Conservation (phyloP, 2,797 vertebrate species). For the Malurus splendens region DNA sequence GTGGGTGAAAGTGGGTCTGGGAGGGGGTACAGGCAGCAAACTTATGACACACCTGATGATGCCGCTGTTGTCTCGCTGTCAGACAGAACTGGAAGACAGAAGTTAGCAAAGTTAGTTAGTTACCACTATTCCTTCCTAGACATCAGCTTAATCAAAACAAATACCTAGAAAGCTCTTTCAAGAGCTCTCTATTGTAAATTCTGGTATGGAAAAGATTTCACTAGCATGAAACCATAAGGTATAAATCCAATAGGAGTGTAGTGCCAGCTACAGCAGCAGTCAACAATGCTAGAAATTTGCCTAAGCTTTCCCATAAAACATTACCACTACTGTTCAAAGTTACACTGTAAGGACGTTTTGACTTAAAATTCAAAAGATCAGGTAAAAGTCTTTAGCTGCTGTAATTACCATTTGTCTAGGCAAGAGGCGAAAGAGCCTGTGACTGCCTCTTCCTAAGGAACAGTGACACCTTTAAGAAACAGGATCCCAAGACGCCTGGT, state of each 20-base stretch:
- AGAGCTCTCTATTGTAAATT: neutral
- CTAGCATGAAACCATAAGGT: neutral
- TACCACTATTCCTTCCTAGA: neutral
- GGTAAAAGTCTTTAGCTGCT: neutral
- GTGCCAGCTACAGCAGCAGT: neutral
- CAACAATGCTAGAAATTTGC: neutral
- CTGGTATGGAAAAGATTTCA: neutral
- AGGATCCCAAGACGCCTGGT: neutral
- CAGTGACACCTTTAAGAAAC: neutral
- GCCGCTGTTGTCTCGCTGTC: neutral
- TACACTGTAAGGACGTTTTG: neutral
- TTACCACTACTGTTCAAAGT: neutral
- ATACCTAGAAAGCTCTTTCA: neutral
- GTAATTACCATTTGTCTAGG: neutral
- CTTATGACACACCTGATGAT: constrained; percentile 37
- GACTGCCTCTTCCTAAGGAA: neutral
- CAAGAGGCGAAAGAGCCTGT: neutral
- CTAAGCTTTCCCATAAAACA: neutral
- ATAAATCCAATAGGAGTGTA: neutral
- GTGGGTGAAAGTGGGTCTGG: neutral
- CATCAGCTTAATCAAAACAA: neutral
- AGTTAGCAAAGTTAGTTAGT: neutral
- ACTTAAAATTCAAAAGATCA: neutral
- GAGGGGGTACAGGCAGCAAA: neutral
- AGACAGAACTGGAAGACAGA: constrained; percentile 26